Conservation (phyloP, 2,888 invertebrate species). For the Nemotelus nigrinus region DNA sequence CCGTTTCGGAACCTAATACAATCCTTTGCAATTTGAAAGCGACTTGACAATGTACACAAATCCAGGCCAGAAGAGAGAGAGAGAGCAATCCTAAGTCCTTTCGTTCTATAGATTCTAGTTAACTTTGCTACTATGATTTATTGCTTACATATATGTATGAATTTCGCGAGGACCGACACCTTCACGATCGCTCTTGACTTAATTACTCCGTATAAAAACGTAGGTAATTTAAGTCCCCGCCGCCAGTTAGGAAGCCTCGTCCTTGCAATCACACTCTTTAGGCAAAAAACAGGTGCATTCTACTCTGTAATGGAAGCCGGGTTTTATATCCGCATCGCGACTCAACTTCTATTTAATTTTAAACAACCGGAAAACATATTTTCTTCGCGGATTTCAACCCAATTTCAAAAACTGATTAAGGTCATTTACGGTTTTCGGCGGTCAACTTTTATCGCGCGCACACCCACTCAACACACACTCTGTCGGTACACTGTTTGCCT, state of each 20-base stretch:
- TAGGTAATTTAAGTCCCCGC: not conserved
- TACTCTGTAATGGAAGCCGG: slow-evolving; percentile 12
- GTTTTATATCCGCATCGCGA: not conserved
- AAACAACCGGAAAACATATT: not conserved
- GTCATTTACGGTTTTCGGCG: slow-evolving; percentile 5
- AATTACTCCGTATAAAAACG: not conserved
- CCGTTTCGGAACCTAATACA: no score
- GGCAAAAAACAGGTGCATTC: slow-evolving; percentile 1
- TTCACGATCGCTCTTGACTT: not conserved
- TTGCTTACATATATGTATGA: not conserved
- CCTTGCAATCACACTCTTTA: slow-evolving; percentile 3
- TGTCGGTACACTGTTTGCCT: not conserved
- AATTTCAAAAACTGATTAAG: not conserved
- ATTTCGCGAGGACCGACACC: not conserved
- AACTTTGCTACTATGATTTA: no score
- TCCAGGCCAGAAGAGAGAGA: no score
- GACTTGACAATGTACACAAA: no score
- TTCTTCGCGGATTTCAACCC: not conserved
- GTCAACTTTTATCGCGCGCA: slow-evolving; percentile 14
- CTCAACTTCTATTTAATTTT: not conserved
- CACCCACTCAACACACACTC: slow-evolving; percentile 29
- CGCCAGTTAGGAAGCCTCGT: slow-evolving; percentile 17
- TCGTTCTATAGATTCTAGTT: no score
- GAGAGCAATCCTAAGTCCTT: no score
- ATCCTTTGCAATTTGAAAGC: no score